Base-by-base conservation (phyloP, 37 sponge, comb jelly and placozoan genomes). In the Beroe forskalii region DNA sequence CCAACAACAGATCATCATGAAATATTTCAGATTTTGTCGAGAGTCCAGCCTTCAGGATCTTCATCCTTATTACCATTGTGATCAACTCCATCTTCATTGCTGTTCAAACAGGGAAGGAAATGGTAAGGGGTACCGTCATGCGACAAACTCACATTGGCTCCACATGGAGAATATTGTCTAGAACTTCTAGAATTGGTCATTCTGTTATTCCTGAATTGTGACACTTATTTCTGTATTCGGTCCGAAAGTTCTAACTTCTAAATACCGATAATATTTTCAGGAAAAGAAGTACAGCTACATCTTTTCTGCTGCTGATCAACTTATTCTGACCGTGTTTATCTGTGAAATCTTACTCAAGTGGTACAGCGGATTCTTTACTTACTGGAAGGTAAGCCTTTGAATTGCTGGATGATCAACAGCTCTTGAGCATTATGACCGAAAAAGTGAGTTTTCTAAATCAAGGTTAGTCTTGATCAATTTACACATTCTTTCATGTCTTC, bases 301-400 rank as follows among this genome's bases (percentile, higher is more conserved):
- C 1, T 91, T 91, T 40, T 67, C 91, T 25, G 91, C 76, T 23
- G 22, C 38, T 72, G 91, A 91, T 37, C 62, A 64, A 37, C 67
- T 64, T 27, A 60, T 64, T 69, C 76, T 91, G 23, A 67, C 75
- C 1, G 33, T 91, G 19, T 63, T 67, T 23, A 67, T 91, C 3
- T 60, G 64, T 67, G 91, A 91, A 40, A 36, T 91, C 14, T 37
- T 69, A 40, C 91, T 91, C 48, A 91, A 91, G 91, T 67, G 67
- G 72, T 91, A 91, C 67, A 38, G 67, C 22, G 76, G 67, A 20
- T 91, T 91, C 76, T 67, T 64, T 25, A 60, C 62, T 1, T 91
- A 67, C 55, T 91, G 91, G 91, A 91, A 67, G 48, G 86, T 80
- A 33, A 72, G 22, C n/a, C n/a, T n/a, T n/a, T n/a, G n/a, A n/a